These are phyloP conservation scores for Etheostoma cragini DNA, from an alignment of 2,113 vertebrate genomes.

Conservation along the genomic window DNA sequence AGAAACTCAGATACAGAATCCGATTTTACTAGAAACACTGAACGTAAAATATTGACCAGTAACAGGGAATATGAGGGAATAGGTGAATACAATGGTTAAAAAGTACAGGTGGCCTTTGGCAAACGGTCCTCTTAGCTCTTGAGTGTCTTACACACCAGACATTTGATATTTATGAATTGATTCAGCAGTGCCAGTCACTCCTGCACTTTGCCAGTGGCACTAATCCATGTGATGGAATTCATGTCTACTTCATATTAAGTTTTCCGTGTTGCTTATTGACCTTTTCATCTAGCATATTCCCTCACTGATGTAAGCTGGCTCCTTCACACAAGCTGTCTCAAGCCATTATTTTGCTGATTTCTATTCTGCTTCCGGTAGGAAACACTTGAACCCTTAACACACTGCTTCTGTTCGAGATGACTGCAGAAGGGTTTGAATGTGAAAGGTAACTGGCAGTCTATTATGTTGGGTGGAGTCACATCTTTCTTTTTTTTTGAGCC, in stretches of 20 bases:
- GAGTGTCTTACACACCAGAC: constrained; percentile 59
- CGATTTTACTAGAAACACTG: constrained; percentile 7
- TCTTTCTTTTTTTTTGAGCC: neutral
- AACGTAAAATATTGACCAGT: constrained; percentile 19
- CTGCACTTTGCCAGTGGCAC: constrained; percentile 77
- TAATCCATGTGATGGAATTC: constrained; percentile 83
- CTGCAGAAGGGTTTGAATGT: constrained; percentile 4
- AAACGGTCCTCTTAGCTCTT: constrained; percentile 71
- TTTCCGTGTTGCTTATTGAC: constrained; percentile 81
- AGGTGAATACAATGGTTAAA: constrained; percentile 45
- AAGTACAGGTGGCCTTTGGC: constrained; percentile 79
- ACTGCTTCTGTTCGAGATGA: constrained; percentile 26
- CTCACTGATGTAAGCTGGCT: constrained; percentile 66
- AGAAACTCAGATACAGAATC: constrained; percentile 2
- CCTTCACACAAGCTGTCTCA: constrained; percentile 68
- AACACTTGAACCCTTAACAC: constrained; percentile 59
- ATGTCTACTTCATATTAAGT: constrained; percentile 84
- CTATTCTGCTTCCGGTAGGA: constrained; percentile 66
- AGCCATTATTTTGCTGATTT: constrained; percentile 71
- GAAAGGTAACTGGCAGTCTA: constrained; percentile 8
- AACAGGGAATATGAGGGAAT: constrained; percentile 25
- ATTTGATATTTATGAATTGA: constrained; percentile 83
- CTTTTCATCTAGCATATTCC: constrained; percentile 81
- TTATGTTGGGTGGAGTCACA: constrained; percentile 2
- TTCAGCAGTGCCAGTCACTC: constrained; percentile 75